These are phyloP conservation scores for Montipora foliosa DNA, from an alignment of 64 coral and sea anemone genomes.

Conservation along the genomic window DNA sequence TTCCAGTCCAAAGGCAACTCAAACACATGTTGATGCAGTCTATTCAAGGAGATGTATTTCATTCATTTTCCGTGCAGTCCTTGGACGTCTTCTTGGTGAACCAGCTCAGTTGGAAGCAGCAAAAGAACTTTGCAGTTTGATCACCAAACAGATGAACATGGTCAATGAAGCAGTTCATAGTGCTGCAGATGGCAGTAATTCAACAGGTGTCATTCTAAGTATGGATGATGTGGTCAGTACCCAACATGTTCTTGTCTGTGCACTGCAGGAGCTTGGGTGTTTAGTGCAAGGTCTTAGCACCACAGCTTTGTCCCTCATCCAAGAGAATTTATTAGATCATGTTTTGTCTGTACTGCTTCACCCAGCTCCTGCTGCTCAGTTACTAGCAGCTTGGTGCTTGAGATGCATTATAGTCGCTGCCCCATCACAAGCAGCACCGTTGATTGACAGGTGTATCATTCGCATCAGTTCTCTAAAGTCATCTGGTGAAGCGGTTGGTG, in stretches of 20 bases:
- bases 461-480: slow-evolving; percentile 80
- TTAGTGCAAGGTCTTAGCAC: slow-evolving; percentile 92
- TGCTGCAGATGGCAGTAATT: slow-evolving; percentile 57
- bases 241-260: slow-evolving; percentile 95
- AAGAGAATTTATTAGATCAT: slow-evolving; percentile 89
- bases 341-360: slow-evolving; percentile 93
- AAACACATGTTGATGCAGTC: slow-evolving; percentile 98
- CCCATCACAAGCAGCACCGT: slow-evolving; percentile 89
- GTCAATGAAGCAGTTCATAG: slow-evolving; percentile 74
- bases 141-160: slow-evolving; percentile 95
- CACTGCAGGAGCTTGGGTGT: slow-evolving; percentile 94
- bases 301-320: slow-evolving; percentile 81
- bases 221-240: slow-evolving; percentile 93
- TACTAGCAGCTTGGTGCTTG: slow-evolving; percentile 92
- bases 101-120: slow-evolving; percentile 95
- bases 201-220: slow-evolving; percentile 50
- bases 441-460: slow-evolving; percentile 94
- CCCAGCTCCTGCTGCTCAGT: slow-evolving; percentile 92
- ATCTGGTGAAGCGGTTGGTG: slow-evolving; percentile 91
- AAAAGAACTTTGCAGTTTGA: slow-evolving; percentile 89
- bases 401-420: slow-evolving; percentile 85
- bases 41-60: slow-evolving; percentile 97
- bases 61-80: slow-evolving; percentile 88
- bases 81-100: slow-evolving; percentile 90
- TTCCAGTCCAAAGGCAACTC: slow-evolving; percentile 93